Evolutionary conservation across 2,797 vertebrate genomes (phyloP).

Genomic region (Phataginus tetradactyla): DNA sequence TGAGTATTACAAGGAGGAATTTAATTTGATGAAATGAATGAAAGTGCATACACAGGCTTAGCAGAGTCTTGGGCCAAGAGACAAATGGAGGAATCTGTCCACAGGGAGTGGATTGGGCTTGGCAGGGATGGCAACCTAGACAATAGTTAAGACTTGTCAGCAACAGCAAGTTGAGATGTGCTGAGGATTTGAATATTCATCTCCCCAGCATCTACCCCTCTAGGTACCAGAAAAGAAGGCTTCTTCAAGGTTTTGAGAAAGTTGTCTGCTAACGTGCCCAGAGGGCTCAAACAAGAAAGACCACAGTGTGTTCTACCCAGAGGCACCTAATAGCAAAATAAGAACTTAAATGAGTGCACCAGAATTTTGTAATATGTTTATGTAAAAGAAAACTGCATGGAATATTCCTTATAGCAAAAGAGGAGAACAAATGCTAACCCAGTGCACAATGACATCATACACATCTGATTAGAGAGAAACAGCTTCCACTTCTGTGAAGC

Average conservation of each 20-base stretch:
- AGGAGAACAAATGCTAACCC: background rate
- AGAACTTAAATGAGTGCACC: background rate
- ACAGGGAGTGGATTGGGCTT: background rate
- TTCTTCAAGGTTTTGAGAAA: background rate
- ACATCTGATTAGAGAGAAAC: background rate
- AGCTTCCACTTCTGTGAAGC: background rate
- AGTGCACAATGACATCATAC: background rate
- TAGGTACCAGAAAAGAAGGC: background rate
- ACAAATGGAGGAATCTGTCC: background rate
- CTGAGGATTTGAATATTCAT: background rate
- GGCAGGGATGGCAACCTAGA: fast-evolving
- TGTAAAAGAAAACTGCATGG: background rate
- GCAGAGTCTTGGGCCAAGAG: background rate
- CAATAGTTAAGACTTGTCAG: background rate
- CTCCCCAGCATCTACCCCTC: background rate
- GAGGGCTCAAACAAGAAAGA: background rate
- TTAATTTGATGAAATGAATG: background rate
- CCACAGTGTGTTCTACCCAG: background rate
- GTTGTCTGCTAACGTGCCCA: background rate
- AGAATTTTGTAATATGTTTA: background rate
- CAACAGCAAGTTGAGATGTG: background rate
- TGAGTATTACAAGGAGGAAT: background rate
- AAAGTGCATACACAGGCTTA: background rate
- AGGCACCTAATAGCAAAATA: background rate
- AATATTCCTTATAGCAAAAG: background rate